Base-by-base conservation (phyloP, 2,888 invertebrate species). In the Cryptocheilus praepositus region DNA sequence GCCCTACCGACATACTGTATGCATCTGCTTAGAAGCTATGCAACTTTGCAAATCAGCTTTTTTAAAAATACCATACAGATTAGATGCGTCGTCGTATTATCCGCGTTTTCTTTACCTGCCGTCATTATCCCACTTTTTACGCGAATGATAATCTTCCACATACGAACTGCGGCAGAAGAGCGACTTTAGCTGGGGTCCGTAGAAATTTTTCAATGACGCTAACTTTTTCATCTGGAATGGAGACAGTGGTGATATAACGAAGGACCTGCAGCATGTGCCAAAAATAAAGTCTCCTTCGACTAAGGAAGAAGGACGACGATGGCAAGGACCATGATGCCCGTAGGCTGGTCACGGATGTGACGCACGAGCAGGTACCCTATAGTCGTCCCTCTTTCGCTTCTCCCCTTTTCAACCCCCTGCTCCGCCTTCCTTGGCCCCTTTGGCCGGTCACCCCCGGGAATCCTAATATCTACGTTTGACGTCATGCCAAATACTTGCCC, bases 381-480 rank as follows among this genome's bases (percentile, higher is more conserved):
- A 81, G 79, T 68, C 70, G 66, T 73, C 68, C 69, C 73, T 74
- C 72, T 71, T 67, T 73, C 67, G 52, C 21, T 52, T 21, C 52
- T 21, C 66, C 66, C 57, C 67, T 66, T 57, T 55, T 64, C 62
- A 60, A n/a, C 65, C 16, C 57, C 61, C 59, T 67, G 52, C 64
- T 44, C 59, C 64, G 67, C 70, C 76, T 70, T 76, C 71, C 73
- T 74, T 61, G 71, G 73, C 77, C 76, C 79, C 79, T 77, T 77
- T 73, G 76, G 78, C 79, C 75, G 71, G 74, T 70, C 73, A 80
- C 77, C 81, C 71, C 72, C 71, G 79, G 78, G 87, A 88, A 88
- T 88, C 85, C 87, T 84, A 88, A 87, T 87, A 86, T 86, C 86
- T 73, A 82, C 83, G 82, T 87, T 88, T 88, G 88, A 88, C 86